These are phyloP conservation scores for Mythimna pallens DNA, from an alignment of 2,888 invertebrate species.

Conservation along the genomic window DNA sequence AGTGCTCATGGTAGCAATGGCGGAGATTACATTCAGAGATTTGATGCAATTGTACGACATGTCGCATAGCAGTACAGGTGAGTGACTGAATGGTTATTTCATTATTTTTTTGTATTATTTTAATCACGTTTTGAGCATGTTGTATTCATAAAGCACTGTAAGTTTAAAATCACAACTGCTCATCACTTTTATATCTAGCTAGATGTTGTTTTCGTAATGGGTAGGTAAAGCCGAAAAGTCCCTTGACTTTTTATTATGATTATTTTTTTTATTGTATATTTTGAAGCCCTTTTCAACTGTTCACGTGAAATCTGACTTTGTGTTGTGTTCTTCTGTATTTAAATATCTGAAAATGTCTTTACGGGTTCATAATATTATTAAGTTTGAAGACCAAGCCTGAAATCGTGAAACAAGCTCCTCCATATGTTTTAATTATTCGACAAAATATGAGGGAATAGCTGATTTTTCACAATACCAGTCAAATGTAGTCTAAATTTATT, in stretches of 20 bases:
- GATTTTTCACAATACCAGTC: background rate
- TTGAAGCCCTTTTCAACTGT: background rate
- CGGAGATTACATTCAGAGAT: conserved; percentile 8
- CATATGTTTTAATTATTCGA: background rate
- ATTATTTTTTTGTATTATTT: background rate
- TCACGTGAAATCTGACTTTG: background rate
- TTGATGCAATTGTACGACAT: conserved; percentile 30
- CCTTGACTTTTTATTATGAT: background rate
- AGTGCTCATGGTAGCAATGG: conserved; percentile 23
- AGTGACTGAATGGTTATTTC: conserved; percentile 5
- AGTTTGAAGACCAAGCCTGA: background rate
- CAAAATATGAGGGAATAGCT: no score
- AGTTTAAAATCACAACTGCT: background rate
- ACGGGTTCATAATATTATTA: background rate
- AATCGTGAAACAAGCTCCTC: no score
- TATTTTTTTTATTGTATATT: background rate
- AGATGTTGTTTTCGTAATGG: background rate
- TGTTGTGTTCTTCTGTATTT: background rate
- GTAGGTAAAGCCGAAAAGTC: background rate
- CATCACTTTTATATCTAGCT: background rate
- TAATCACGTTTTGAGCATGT: background rate
- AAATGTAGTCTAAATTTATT: background rate
- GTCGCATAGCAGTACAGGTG: conserved; percentile 10
- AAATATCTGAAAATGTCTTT: background rate
- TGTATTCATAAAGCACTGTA: no score